These are phyloP conservation scores for Drosophila bipectinata DNA, from an alignment of 1,140 invertebrate species.

Conservation along the genomic window DNA sequence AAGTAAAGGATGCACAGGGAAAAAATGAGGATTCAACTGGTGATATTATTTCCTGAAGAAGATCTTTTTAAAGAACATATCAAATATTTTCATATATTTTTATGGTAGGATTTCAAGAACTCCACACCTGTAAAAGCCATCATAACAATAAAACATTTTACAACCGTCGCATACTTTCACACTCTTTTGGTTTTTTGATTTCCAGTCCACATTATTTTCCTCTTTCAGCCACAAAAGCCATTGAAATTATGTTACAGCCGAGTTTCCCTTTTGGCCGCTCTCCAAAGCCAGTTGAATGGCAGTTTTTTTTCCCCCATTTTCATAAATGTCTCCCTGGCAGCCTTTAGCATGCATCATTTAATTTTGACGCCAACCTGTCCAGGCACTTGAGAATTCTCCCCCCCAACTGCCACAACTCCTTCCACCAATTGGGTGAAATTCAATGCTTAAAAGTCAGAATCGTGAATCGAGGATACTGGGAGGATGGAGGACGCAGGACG, in stretches of 20 bases:
- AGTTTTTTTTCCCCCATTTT: constrained; percentile 10
- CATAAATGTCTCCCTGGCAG: constrained; percentile 56
- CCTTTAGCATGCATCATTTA: constrained; percentile 69
- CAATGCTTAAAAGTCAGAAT: constrained; percentile 14
- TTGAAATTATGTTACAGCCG: not conserved
- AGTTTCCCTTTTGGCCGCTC: constrained; percentile 2
- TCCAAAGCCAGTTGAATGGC: constrained; percentile 13
- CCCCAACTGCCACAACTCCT: constrained; percentile 24
- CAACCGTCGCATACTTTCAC: not conserved
- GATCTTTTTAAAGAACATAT: too few species aligned
- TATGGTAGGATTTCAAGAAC: not conserved
- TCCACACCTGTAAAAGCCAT: not conserved
- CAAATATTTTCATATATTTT: not conserved
- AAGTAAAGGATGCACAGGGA: constrained; percentile 13
- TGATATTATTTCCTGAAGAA: not conserved
- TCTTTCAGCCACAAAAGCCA: not conserved
- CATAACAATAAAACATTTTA: not conserved
- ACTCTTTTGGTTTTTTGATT: not conserved
- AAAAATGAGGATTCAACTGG: not conserved
- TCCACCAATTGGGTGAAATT: constrained; percentile 44
- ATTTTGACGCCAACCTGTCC: constrained; percentile 62
- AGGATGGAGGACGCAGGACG: not conserved
- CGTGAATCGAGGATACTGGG: not conserved
- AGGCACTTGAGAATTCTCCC: constrained; percentile 36
- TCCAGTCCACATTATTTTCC: constrained; percentile 3